A percentile compares a stretch with the other conserved stretches of the same genome.
phyloP scores from a whole-genome alignment of 2,797 vertebrate species.

The Brachyrhaphis roseni region DNA sequence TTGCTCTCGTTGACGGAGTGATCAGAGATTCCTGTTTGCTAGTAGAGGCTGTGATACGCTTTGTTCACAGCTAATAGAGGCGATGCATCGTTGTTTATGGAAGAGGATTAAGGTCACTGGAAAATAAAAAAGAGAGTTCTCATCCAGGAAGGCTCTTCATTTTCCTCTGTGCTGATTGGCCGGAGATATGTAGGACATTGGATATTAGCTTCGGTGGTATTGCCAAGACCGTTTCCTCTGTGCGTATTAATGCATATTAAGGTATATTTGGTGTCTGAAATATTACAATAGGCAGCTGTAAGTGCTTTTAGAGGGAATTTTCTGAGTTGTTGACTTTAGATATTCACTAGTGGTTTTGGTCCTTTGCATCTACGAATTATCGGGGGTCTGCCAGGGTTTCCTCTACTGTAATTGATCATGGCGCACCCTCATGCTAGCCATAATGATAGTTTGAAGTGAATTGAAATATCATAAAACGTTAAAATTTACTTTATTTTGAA shows the following conservation, averaged over 20 bases:
- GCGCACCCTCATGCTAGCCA: no score
- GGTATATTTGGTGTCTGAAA: background rate
- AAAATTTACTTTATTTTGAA: no score
- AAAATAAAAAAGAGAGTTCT: no score
- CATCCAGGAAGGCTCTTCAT: background rate
- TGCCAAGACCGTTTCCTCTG: background rate
- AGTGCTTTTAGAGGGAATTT: background rate
- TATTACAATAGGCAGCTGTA: background rate
- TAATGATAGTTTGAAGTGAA: no score
- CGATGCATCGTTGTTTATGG: no score
- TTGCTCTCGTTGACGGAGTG: background rate
- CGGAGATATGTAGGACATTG: background rate
- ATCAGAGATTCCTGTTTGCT: background rate
- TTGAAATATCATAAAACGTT: no score
- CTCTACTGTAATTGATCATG: no score
- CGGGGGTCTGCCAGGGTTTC: no score
- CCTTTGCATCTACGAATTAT: background rate
- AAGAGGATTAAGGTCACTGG: no score
- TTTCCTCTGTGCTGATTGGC: background rate
- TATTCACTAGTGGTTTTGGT: background rate
- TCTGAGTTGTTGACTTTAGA: background rate
- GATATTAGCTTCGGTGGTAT: background rate
- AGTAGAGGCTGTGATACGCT: background rate
- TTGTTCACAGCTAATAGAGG: background rate
- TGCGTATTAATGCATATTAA: background rate